Conservation (phyloP, 2,113 vertebrate species). For the Lethenteron reissneri region DNA sequence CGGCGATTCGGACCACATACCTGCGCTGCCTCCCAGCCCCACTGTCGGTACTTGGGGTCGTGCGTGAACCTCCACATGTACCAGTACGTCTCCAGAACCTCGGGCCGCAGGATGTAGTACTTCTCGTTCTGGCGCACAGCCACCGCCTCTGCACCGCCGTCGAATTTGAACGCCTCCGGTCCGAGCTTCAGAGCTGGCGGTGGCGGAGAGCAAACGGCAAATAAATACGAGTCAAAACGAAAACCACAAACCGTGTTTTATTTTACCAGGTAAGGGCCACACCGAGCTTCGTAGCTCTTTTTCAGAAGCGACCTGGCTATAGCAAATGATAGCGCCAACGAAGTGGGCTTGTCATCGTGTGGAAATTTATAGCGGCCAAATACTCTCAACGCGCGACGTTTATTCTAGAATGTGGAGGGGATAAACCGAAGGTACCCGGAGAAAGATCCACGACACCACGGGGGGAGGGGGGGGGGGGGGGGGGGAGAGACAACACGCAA, state of each 20-base stretch:
- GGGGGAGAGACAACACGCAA: too few species aligned
- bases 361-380: too few species aligned
- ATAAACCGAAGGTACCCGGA: too few species aligned
- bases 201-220: neutral
- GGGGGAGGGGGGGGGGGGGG: too few species aligned
- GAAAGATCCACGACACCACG: too few species aligned
- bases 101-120: conserved; percentile 86
- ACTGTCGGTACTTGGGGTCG: conserved; percentile 80
- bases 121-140: conserved; percentile 90
- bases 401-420: too few species aligned
- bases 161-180: conserved; percentile 92
- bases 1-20: conserved; percentile 19
- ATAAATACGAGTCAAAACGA: neutral
- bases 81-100: conserved; percentile 98
- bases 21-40: conserved; percentile 94
- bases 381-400: too few species aligned
- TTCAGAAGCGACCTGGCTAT: too few species aligned
- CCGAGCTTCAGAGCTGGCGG: conserved; percentile 65
- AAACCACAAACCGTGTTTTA: neutral
- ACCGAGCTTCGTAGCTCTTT: too few species aligned
- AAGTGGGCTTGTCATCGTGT: too few species aligned
- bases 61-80: conserved; percentile 98
- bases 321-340: too few species aligned
- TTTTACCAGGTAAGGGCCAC: too few species aligned
- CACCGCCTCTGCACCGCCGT: conserved; percentile 72